Conservation (phyloP, 2,113 vertebrate species). For the Ameiurus melas region DNA sequence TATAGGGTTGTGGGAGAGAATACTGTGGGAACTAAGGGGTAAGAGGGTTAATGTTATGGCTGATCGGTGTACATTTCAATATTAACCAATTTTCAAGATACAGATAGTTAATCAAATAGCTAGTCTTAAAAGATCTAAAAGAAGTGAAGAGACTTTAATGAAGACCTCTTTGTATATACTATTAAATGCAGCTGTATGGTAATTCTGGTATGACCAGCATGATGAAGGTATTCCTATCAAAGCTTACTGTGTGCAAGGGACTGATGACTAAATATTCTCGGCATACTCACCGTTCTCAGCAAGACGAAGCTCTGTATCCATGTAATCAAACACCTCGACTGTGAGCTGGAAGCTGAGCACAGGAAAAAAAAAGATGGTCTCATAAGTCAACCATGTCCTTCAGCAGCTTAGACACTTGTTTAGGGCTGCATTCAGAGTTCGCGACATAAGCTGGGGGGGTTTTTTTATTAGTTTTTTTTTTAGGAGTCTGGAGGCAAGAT, state of each 20-base stretch:
- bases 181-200: neutral
- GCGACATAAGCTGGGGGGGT: neutral
- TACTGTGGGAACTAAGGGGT: too few species aligned
- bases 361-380: slow-evolving; percentile 34
- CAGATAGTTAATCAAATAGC: neutral
- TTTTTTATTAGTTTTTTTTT: neutral
- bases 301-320: slow-evolving; percentile 91
- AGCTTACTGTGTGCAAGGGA: neutral
- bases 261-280: neutral
- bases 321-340: slow-evolving; percentile 96
- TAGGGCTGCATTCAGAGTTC: neutral
- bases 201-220: slow-evolving; percentile 7
- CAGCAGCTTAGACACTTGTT: neutral
- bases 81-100: neutral
- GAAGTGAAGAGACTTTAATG: neutral
- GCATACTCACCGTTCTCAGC: slow-evolving; percentile 85
- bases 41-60: too few species aligned
- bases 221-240: neutral
- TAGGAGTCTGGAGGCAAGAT: neutral
- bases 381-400: neutral
- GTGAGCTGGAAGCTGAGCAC: slow-evolving; percentile 92
- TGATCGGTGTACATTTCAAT: neutral
- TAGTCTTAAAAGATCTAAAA: neutral
- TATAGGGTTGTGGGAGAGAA: too few species aligned
- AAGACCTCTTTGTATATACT: neutral